Percentiles rank a stretch among this genome's conserved stretches.
These are phyloP conservation scores for Macrobrachium nipponense DNA, from an alignment of 1,140 invertebrate genomes.

Conservation along the genomic window DNA sequence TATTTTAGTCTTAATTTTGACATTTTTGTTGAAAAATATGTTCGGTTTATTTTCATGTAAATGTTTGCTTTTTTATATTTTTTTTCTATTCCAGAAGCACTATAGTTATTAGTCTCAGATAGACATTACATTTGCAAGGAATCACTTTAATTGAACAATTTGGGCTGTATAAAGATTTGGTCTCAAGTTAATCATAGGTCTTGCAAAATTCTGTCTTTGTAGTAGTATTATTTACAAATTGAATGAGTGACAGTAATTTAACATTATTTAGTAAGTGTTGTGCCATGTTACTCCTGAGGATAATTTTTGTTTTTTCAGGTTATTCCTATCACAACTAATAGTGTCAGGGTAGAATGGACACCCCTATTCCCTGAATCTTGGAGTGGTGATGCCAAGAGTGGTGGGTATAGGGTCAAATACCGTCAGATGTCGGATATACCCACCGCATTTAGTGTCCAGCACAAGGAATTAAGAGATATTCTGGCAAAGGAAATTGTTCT, in stretches of 20 bases:
- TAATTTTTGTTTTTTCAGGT: constrained; percentile 47
- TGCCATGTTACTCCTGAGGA: neutral
- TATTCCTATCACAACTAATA: constrained; percentile 71
- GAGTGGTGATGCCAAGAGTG: constrained; percentile 88
- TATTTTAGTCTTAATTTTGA: constrained; percentile 64
- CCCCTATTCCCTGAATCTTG: constrained; percentile 81
- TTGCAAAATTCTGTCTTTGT: neutral
- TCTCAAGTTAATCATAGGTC: no score
- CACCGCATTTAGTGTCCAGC: constrained; percentile 82
- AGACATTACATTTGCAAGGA: no score
- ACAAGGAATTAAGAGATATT: constrained; percentile 84
- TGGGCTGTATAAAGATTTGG: no score
- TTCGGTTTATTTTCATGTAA: neutral
- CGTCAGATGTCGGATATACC: constrained; percentile 88
- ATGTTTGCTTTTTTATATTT: neutral
- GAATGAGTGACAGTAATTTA: no score
- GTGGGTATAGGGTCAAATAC: constrained; percentile 89
- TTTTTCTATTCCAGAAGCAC: neutral
- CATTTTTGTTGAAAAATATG: neutral
- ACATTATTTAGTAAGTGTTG: no score
- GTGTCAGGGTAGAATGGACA: constrained; percentile 88
- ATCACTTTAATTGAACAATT: no score
- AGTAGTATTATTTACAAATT: no score
- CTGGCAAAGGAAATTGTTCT: constrained; percentile 72
- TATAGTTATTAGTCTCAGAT: neutral